Percentiles rank a stretch among this genome's conserved stretches.
phyloP scores from a whole-genome alignment of 2,888 invertebrate genomes.

The Craniophora ligustri region DNA sequence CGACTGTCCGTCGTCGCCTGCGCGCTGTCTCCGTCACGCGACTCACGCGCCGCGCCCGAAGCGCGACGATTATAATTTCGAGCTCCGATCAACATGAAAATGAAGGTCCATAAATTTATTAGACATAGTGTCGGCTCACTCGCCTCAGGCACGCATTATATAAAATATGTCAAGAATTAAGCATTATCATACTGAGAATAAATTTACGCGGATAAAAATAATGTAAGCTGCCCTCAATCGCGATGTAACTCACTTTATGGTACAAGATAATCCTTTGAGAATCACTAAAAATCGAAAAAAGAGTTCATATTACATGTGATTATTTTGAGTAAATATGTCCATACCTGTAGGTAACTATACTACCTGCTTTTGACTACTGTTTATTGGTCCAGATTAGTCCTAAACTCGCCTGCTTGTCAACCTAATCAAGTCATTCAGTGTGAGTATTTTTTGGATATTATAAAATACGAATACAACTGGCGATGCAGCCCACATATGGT shows the following conservation, averaged over 20 bases:
- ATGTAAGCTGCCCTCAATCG: conserved; percentile 48
- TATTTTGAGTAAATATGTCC: neutral
- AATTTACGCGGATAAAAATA: conserved; percentile 75
- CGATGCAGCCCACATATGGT: conserved; percentile 18
- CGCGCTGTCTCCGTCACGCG: conserved; percentile 63
- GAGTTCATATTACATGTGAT: neutral
- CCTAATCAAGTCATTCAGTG: too few relatives aligned
- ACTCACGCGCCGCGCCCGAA: conserved; percentile 78
- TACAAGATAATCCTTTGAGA: conserved; percentile 12
- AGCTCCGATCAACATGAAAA: conserved; percentile 88
- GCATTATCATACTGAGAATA: conserved; percentile 84
- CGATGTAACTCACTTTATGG: conserved; percentile 31
- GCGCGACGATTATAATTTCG: conserved; percentile 87
- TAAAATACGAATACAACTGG: conserved; percentile 5
- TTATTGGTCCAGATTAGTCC: too few relatives aligned
- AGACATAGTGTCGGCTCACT: conserved; percentile 86
- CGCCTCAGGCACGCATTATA: conserved; percentile 85
- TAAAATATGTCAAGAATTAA: conserved; percentile 88
- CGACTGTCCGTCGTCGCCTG: conserved; percentile 39
- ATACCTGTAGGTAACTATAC: too few relatives aligned
- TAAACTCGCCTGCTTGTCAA: too few relatives aligned
- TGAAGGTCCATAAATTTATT: conserved; percentile 88
- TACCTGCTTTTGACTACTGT: too few relatives aligned
- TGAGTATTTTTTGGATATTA: conserved; percentile 18
- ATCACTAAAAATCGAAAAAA: conserved; percentile 11